phyloP scores from a whole-genome alignment of 2,888 invertebrate genomes.

The Troides helena region DNA sequence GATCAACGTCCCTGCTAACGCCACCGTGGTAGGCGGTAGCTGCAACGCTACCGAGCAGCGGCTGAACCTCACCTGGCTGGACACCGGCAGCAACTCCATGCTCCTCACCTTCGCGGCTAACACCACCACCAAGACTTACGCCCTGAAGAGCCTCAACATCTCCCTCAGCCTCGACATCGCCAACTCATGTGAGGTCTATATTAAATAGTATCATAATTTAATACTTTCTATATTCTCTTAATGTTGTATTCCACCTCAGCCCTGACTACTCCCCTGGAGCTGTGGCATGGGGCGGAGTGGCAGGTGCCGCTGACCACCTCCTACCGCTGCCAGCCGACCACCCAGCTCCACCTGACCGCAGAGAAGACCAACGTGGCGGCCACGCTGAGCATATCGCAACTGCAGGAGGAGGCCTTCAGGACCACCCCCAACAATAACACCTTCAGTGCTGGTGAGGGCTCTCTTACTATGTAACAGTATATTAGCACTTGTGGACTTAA shows the following conservation, averaged over 20 bases:
- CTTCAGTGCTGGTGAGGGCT: conserved; percentile 83
- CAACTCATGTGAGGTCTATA: conserved; percentile 59
- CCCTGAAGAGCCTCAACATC: conserved; percentile 55
- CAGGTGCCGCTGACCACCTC: conserved; percentile 83
- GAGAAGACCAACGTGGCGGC: conserved; percentile 54
- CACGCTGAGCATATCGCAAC: conserved; percentile 77
- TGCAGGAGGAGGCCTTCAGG: conserved; percentile 89
- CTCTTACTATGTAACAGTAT: too few species aligned
- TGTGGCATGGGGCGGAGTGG: conserved; percentile 80
- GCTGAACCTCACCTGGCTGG: conserved; percentile 50
- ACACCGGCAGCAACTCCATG: conserved; percentile 46
- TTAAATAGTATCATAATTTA: background rate
- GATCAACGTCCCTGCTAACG: conserved; percentile 60
- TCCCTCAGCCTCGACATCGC: conserved; percentile 56
- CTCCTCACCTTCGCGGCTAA: conserved; percentile 54
- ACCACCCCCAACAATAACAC: conserved; percentile 63
- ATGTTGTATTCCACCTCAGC: conserved; percentile 25
- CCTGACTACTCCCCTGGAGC: conserved; percentile 44
- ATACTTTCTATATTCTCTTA: background rate
- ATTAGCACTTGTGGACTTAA: too few species aligned
- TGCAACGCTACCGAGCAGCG: conserved; percentile 54
- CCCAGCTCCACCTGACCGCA: conserved; percentile 78
- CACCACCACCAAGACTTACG: conserved; percentile 55
- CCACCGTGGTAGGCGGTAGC: conserved; percentile 48
- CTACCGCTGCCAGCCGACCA: conserved; percentile 84